A percentile compares a stretch with the other conserved stretches of the same genome.
These are phyloP conservation scores for Drosophila tanythrix DNA, from an alignment of 2,888 invertebrate species.

Conservation along the genomic window DNA sequence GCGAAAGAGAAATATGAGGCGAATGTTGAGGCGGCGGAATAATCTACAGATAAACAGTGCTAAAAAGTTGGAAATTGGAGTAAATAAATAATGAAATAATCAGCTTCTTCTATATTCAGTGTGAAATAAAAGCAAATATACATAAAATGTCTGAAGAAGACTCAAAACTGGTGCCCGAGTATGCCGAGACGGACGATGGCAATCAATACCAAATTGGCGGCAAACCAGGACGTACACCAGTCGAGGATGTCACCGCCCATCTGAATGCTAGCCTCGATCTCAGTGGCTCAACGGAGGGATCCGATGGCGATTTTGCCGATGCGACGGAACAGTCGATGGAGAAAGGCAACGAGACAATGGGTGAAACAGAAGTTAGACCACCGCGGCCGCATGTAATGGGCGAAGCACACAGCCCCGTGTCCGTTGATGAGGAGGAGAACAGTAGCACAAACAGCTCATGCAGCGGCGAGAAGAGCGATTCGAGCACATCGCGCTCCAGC, in stretches of 20 bases:
- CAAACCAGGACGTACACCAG: slow-evolving; percentile 44
- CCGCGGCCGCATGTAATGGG: slow-evolving; percentile 6
- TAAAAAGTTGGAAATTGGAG: background rate
- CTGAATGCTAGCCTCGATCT: slow-evolving; percentile 45
- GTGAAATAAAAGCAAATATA: background rate
- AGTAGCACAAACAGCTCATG: slow-evolving; percentile 30
- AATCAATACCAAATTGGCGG: slow-evolving; percentile 1
- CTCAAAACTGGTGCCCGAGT: background rate
- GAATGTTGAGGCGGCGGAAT: background rate
- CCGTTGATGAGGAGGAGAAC: slow-evolving; percentile 27
- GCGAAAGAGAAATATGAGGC: background rate
- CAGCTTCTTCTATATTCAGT: background rate
- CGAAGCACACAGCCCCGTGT: slow-evolving; percentile 28
- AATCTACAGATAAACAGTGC: background rate
- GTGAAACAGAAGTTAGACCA: background rate
- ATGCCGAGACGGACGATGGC: slow-evolving; percentile 1
- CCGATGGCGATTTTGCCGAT: slow-evolving; percentile 15
- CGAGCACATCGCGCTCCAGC: slow-evolving; percentile 28
- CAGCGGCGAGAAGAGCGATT: slow-evolving; percentile 28
- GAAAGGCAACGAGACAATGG: background rate
- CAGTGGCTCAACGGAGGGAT: slow-evolving; percentile 51
- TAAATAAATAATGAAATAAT: background rate
- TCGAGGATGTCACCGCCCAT: slow-evolving; percentile 37
- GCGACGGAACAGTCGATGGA: slow-evolving; percentile 29
- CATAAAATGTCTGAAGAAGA: slow-evolving; percentile 28